Conservation (phyloP, 2,113 vertebrate genomes). For the Callipepla squamata region DNA sequence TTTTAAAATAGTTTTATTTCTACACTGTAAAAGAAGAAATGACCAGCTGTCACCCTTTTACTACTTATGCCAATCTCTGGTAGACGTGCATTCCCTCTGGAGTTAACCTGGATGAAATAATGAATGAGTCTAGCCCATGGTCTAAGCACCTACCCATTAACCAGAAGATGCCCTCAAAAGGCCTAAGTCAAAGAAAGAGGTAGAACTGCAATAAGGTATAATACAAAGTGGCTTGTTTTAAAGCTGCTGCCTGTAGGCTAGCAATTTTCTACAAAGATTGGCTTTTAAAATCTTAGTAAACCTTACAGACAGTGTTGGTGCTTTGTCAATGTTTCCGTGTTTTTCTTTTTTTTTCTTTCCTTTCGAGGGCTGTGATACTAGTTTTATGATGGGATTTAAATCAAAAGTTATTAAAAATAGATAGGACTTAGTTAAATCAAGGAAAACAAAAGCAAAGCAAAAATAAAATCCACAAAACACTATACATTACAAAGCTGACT, state of each 20-base stretch:
- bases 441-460: background rate
- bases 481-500: background rate
- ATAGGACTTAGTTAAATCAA: background rate
- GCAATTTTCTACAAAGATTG: background rate
- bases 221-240: background rate
- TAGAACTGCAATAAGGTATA: background rate
- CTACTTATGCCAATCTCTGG: background rate
- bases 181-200: background rate
- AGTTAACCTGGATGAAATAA: background rate
- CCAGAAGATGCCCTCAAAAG: background rate
- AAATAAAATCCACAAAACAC: background rate
- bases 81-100: background rate
- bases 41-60: background rate
- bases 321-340: background rate
- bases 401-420: background rate
- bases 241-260: background rate
- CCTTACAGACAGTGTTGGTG: background rate
- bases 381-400: background rate
- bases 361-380: background rate
- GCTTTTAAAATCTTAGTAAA: slow-evolving; percentile 11
- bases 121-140: background rate
- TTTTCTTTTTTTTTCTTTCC: background rate
- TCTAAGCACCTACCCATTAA: background rate
- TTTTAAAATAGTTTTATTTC: background rate
- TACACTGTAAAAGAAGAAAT: background rate